These are phyloP conservation scores for Anorthoa munda DNA, from an alignment of 2,888 invertebrate genomes.

Conservation along the genomic window DNA sequence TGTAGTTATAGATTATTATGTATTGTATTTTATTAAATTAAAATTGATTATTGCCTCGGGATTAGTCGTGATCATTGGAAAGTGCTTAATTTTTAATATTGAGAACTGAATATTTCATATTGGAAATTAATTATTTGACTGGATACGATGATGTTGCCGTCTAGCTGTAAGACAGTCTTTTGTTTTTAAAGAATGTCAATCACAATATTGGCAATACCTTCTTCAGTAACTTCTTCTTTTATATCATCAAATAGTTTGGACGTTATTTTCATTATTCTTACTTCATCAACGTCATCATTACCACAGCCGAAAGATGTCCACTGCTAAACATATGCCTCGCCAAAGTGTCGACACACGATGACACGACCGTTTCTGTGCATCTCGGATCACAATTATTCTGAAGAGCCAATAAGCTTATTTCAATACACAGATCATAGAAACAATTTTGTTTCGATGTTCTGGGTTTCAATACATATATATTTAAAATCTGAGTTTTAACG, in stretches of 20 bases:
- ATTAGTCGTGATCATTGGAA: constrained; percentile 21
- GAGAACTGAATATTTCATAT: not conserved
- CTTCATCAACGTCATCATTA: too few relatives aligned
- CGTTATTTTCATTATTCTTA: not conserved
- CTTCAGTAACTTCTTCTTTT: not conserved
- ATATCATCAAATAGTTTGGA: not conserved
- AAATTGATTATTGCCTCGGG: constrained; percentile 53
- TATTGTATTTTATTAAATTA: constrained; percentile 51
- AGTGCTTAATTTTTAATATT: constrained; percentile 27
- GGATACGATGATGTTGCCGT: not conserved
- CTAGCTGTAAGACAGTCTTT: not conserved
- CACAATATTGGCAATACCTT: not conserved
- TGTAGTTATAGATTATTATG: constrained; percentile 52
- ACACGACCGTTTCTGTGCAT: too few relatives aligned
- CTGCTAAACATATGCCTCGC: too few relatives aligned
- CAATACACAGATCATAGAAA: too few relatives aligned
- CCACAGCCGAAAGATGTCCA: too few relatives aligned
- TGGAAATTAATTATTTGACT: not conserved
- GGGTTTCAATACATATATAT: too few relatives aligned
- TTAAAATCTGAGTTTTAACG: too few relatives aligned
- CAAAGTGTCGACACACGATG: too few relatives aligned
- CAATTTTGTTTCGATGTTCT: too few relatives aligned
- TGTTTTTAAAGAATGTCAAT: not conserved
- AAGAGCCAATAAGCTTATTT: too few relatives aligned
- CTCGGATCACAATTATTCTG: too few relatives aligned